Base-by-base conservation (phyloP, 2,888 invertebrate species). In the Agrochola lychnidis region DNA sequence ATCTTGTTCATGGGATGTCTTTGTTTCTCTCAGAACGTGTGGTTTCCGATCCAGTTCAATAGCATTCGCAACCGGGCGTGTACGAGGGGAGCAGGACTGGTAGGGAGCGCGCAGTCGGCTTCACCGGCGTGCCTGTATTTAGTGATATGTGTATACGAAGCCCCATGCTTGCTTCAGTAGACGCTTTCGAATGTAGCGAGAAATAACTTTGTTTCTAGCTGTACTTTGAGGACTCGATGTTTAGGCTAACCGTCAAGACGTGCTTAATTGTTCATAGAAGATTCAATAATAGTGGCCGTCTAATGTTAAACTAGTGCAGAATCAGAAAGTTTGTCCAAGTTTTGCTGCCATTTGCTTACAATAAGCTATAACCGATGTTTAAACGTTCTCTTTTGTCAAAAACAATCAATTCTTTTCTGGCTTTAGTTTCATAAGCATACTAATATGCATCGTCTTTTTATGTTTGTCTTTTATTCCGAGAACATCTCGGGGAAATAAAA, bases 1-100 rank as follows among this genome's bases (percentile, higher is more conserved):
- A 82, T 83, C 77, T 72, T 82, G 76, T 75, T 72, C 62, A 70
- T 36, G 74, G 53, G 45, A 69, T 73, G 69, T 85, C 82, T 83
- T 85, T 83, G 85, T 85, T 74, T 77, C 82, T 85, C 74, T 71
- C 51, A 70, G 85, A 70, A 70, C 82, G 83, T 77, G 77, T 77
- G 82, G 82, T 85, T 83, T 83, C 85, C 82, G 83, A 83, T 83
- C 61, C 85, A 83, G 83, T 83, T 85, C 85, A 83, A 83, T 85
- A 83, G 85, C 83, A 81, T 81, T 83, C 69, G 85, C 83, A 81
- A 61, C 73, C 82, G 77, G 77, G 85, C 82, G 85, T 83, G 72
- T 56, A 85, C 66, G 62, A 83, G 83, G 83, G 83, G 83, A 81
- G 67, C 76, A 77, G 69, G 51, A 82, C 73, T 72, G 64, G 64